Percentiles rank a stretch among this genome's conserved stretches.
Conservation (phyloP, 2,797 vertebrate species). For the Lates japonicus region DNA sequence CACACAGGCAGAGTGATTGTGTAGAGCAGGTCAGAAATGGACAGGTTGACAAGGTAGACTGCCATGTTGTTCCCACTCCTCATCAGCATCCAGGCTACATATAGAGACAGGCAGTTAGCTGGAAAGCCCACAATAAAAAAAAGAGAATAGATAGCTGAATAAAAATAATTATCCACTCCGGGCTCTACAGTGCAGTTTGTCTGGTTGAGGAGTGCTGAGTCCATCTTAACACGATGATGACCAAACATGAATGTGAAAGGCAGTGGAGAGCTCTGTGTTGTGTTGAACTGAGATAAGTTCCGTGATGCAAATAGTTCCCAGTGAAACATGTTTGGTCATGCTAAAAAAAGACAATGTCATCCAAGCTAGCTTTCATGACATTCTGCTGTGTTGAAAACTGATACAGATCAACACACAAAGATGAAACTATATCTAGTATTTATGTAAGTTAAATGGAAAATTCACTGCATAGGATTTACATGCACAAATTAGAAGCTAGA, state of each 20-base stretch:
- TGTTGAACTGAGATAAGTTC: not conserved
- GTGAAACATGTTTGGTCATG: rapidly evolving
- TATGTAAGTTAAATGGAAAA: not conserved
- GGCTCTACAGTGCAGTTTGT: slow-evolving; percentile 32
- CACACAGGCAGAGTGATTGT: slow-evolving; percentile 73
- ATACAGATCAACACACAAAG: not conserved
- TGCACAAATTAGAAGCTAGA: not conserved
- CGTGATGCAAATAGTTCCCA: slow-evolving; percentile 34
- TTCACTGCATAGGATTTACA: too few relatives aligned
- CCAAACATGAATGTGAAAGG: slow-evolving; percentile 9
- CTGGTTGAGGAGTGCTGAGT: not conserved
- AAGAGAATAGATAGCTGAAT: slow-evolving; percentile 59
- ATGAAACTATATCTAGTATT: too few relatives aligned
- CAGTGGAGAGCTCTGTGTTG: not conserved
- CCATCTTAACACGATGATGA: slow-evolving; percentile 43
- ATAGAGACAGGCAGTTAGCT: slow-evolving; percentile 76
- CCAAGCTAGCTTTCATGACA: not conserved
- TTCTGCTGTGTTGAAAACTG: rapidly evolving
- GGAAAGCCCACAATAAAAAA: slow-evolving; percentile 73
- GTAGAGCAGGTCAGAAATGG: slow-evolving; percentile 76
- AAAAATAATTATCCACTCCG: slow-evolving; percentile 30
- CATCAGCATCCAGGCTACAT: slow-evolving; percentile 66
- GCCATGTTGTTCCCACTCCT: slow-evolving; percentile 63
- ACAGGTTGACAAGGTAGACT: slow-evolving; percentile 73
- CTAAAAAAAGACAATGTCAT: not conserved